Base-by-base conservation (phyloP, 2,113 vertebrate genomes). In the Pangasianodon gigas region DNA sequence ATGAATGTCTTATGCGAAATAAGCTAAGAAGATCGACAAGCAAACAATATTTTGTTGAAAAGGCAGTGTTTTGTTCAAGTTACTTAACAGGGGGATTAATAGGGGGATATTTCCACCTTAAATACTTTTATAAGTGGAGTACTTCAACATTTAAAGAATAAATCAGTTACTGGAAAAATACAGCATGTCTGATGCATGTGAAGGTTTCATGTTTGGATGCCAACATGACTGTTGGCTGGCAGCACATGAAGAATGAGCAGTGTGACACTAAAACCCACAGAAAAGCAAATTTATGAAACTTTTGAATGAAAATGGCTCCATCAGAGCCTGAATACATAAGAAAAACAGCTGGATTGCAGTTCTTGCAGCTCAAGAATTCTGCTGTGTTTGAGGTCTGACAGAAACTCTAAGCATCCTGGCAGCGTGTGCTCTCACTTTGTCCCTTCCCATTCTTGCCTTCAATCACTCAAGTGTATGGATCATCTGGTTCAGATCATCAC, bases 401-500 rank as follows among this genome's bases (percentile, higher is more conserved):
- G 88, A 79, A 58, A 4, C 79, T 71, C 54, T 71, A 56, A 75
- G 88, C 24, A 60, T 46, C 67, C 24, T 48, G 71, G 48, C 65
- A 41, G 46, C 24, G 46, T 80, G 89, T 93, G 90, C 21, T 89
- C 90, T 92, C 87, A 87, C 90, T 92, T 89, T 91, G 89, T 91
- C 92, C 60, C 54, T 90, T 69, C 29, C 19, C 3, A 54, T 71
- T 69, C 89, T 56, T 86, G 9, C n/a, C 90, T 90, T 81, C 56
- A 46, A 88, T 89, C 91, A 91, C 93, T 93, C 54, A 91, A 91
- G 91, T 92, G 65, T 0, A 54, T 56, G 46, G 71, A 87, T 94
- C 95, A 95, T 96, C 95, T 96, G 95, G 93, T 94, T 95, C 89
- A 1, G 86, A 95, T 95, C 94, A 95, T 92, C 5, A 32, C 88